Evolutionary conservation across 2,113 vertebrate genomes (phyloP).

Genomic region (Megaleporinus macrocephalus): DNA sequence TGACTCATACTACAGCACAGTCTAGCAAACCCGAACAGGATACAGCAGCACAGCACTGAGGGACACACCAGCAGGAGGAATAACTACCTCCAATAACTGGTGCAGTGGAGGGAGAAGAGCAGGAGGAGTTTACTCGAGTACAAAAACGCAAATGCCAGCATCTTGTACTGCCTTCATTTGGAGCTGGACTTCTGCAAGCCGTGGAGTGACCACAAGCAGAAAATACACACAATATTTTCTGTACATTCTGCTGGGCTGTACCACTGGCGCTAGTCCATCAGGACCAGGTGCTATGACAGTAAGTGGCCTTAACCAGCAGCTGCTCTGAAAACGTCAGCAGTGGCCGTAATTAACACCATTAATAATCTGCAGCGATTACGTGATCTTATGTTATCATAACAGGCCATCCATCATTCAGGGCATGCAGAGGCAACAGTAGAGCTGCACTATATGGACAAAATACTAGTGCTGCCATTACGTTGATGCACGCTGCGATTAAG

Average conservation of each 20-base stretch:
- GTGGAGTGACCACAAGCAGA: background rate
- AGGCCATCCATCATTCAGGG: background rate
- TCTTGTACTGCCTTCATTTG: background rate
- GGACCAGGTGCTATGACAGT: background rate
- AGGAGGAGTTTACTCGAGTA: background rate
- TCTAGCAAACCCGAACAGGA: background rate
- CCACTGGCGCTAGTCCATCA: background rate
- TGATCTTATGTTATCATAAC: background rate
- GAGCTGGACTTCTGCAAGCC: background rate
- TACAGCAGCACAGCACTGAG: background rate
- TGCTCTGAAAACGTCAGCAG: background rate
- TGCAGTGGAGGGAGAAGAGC: background rate
- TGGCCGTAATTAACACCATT: background rate
- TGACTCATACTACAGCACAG: background rate
- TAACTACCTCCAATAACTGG: background rate
- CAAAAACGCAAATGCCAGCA: background rate
- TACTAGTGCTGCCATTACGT: background rate
- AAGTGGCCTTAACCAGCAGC: conserved; percentile 16
- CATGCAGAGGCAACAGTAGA: background rate
- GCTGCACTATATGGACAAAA: conserved; percentile 3
- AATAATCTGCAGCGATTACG: background rate
- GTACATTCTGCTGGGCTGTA: too few relatives aligned
- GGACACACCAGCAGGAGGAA: background rate
- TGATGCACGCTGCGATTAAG: background rate
- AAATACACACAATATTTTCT: background rate